phyloP scores from a whole-genome alignment of 2,113 vertebrate genomes.

The Atractosteus spatula region DNA sequence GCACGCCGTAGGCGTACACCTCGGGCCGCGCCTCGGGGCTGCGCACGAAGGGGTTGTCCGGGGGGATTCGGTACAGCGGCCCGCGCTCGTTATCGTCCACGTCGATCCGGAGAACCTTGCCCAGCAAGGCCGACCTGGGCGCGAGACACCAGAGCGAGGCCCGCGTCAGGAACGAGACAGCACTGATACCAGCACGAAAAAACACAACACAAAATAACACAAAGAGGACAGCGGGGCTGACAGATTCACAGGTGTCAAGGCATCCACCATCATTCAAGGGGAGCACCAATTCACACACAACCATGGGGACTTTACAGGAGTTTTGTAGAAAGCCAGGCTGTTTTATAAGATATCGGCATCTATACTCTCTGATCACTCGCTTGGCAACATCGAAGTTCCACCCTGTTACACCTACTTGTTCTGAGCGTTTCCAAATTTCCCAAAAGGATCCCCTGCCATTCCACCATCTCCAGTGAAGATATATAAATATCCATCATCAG shows the following conservation, averaged over 20 bases:
- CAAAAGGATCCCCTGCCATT: conserved; percentile 96
- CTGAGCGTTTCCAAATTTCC: conserved; percentile 87
- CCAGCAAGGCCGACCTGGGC: conserved; percentile 83
- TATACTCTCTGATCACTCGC: no score
- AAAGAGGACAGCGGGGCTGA: no score
- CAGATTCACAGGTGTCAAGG: no score
- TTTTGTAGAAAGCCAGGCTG: no score
- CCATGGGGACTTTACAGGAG: background rate
- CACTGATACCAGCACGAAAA: no score
- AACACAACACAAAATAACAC: no score
- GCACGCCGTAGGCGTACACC: conserved; percentile 84
- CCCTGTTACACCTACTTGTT: conserved; percentile 76
- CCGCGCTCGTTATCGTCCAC: conserved; percentile 77
- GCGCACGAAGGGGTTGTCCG: conserved; percentile 80
- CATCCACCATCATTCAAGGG: no score
- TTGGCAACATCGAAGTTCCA: no score
- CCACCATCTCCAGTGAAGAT: conserved; percentile 96
- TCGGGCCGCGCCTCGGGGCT: conserved; percentile 78
- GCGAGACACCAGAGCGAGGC: background rate
- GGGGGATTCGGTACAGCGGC: conserved; percentile 78
- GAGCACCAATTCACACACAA: background rate
- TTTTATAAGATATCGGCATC: no score
- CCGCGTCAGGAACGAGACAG: no score
- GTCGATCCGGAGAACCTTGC: conserved; percentile 89
- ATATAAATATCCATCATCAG: conserved; percentile 87